These are phyloP conservation scores for Agrilus biguttatus DNA, from an alignment of 2,888 invertebrate genomes.

Conservation along the genomic window DNA sequence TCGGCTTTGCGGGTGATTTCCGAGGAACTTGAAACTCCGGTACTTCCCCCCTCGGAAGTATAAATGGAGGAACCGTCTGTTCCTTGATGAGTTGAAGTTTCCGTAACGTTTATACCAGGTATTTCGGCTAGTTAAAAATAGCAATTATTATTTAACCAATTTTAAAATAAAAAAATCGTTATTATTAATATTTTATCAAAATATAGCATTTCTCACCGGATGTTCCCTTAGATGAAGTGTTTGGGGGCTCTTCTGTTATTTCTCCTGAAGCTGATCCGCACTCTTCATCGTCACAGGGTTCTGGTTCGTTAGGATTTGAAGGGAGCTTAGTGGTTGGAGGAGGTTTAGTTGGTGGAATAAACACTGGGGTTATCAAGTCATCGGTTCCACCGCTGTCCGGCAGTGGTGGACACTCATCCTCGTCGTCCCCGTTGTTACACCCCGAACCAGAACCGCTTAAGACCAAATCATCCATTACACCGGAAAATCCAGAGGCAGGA, in stretches of 20 bases:
- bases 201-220: slow-evolving; percentile 36
- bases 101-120: slow-evolving; percentile 10
- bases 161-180: too few relatives aligned
- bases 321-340: slow-evolving; percentile 39
- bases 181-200: too few relatives aligned
- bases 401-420: slow-evolving; percentile 74
- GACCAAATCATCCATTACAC: slow-evolving; percentile 75
- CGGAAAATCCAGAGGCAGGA: slow-evolving; percentile 67
- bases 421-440: slow-evolving; percentile 77
- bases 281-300: slow-evolving; percentile 62
- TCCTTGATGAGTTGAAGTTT: slow-evolving; percentile 18
- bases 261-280: slow-evolving; percentile 72
- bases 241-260: slow-evolving; percentile 45
- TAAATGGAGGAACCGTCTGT: slow-evolving; percentile 13
- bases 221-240: slow-evolving; percentile 38
- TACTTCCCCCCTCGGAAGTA: slow-evolving; percentile 3
- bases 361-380: slow-evolving; percentile 85
- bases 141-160: too few relatives aligned
- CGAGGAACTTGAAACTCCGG: slow-evolving; percentile 3
- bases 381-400: slow-evolving; percentile 71
- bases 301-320: slow-evolving; percentile 11
- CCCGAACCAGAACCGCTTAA: slow-evolving; percentile 87
- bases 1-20: slow-evolving; percentile 6
- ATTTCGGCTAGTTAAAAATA: too few relatives aligned
- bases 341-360: slow-evolving; percentile 67